These are phyloP conservation scores for Pipistrellus kuhlii DNA, from an alignment of 2,797 vertebrate species.

Conservation along the genomic window DNA sequence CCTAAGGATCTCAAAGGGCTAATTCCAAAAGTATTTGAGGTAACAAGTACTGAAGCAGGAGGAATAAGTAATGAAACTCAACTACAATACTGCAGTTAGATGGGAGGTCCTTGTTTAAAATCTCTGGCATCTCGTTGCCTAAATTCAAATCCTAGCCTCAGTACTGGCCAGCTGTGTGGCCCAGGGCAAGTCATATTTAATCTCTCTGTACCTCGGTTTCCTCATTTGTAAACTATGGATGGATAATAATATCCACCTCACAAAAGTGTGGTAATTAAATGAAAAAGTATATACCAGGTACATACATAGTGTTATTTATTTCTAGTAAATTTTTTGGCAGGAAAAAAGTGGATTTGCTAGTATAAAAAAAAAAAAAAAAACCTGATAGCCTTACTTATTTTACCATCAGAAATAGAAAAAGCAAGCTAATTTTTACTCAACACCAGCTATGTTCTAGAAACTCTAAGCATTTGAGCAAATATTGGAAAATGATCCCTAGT, in stretches of 20 bases:
- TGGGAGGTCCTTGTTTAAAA: neutral
- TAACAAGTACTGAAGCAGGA: neutral
- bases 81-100: neutral
- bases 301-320: neutral
- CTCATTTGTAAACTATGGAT: conserved; percentile 6
- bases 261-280: neutral
- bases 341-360: neutral
- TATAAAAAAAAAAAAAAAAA: neutral
- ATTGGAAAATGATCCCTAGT: neutral
- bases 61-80: neutral
- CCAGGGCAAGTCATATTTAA: neutral
- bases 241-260: neutral
- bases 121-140: neutral
- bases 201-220: neutral
- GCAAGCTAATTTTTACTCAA: conserved; percentile 33
- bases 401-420: conserved; percentile 19
- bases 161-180: neutral
- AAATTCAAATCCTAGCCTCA: neutral
- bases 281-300: neutral
- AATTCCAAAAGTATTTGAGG: conserved; percentile 6
- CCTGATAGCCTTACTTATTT: conserved; percentile 35
- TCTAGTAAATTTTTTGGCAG: neutral
- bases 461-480: neutral
- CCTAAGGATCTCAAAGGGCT: conserved; percentile 5
- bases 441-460: neutral